Conservation (phyloP, 2,113 vertebrate species). For the Siniperca knerii region DNA sequence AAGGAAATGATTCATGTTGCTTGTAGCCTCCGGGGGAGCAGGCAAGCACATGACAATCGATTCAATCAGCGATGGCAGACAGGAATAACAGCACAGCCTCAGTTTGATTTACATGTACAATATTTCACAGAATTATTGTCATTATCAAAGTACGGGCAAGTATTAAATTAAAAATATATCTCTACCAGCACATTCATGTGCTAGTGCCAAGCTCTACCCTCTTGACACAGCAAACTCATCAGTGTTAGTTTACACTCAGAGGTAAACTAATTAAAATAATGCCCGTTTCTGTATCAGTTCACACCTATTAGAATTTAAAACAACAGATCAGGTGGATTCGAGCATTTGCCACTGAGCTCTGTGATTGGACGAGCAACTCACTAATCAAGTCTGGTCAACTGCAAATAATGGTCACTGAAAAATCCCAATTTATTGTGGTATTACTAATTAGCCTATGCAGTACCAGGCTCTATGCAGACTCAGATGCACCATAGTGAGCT, state of each 20-base stretch:
- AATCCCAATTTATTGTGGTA: background rate
- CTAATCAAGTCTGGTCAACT: background rate
- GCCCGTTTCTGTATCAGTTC: background rate
- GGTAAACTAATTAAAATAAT: slow-evolving; percentile 5
- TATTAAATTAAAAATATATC: slow-evolving; percentile 1
- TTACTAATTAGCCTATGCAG: background rate
- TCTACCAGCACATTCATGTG: background rate
- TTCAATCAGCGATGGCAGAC: slow-evolving; percentile 59
- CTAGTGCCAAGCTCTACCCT: background rate
- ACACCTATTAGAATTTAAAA: background rate
- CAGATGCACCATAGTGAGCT: background rate
- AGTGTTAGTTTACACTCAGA: background rate
- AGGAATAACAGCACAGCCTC: slow-evolving; percentile 36
- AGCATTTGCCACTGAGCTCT: background rate
- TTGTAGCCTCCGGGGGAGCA: slow-evolving; percentile 67
- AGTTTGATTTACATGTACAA: slow-evolving; percentile 48
- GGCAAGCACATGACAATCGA: slow-evolving; percentile 53
- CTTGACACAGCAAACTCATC: background rate
- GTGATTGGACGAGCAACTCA: background rate
- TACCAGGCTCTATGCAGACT: background rate
- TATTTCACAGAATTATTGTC: slow-evolving; percentile 40
- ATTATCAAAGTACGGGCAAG: slow-evolving; percentile 43
- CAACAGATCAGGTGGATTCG: background rate
- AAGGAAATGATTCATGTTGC: slow-evolving; percentile 67
- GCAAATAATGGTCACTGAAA: background rate